Base-by-base conservation (phyloP, 1,140 invertebrate species). In the Gryon sp. region DNA sequence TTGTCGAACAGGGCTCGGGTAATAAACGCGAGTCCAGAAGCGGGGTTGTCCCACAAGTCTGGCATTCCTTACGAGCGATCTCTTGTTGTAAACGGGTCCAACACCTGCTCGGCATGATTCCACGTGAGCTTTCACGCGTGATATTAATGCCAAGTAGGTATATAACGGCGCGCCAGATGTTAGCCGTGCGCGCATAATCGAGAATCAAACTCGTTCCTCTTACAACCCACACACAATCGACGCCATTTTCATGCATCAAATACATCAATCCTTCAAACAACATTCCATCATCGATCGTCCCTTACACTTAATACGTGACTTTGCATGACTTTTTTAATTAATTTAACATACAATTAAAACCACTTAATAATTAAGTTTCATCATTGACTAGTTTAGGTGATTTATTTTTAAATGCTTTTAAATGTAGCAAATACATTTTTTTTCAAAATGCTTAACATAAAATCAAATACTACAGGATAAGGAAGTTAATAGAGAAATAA, bases 21-120 rank as follows among this genome's bases (percentile, higher is more conserved):
- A 36, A 52, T 59, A 52, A 52, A 63, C 19, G 32, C 9, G 12
- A 15, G 32, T 6, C n/a, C 2, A 24, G 26, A 24, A 6, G 30
- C 9, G 28, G 12, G 12, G 36, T 53, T 60, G 55, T 53, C 66
- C 28, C 45, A 60, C 65, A 40, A 59, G 60, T 16, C 53, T 32
- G 32, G 40, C 18, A 78, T 78, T 78, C 57, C 57, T 63, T 28
- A 14, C 36, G 62, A 41, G 40, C 48, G 40, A 52, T 78, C 50
- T 57, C 53, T 72, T 38, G 53, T 48, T 48, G 52, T 22, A 60
- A 74, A 78, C 70, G 50, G 63, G 55, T 59, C 69, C 63, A 65
- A 65, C 81, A 79, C 68, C 80, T 83, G 78, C 77, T 70, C 59
- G 41, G 70, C 70, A 50, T 57, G 77, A 83, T 84, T 81, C 66